phyloP scores from a whole-genome alignment of 2,888 invertebrate genomes.

The Tryphoninae sp. region DNA sequence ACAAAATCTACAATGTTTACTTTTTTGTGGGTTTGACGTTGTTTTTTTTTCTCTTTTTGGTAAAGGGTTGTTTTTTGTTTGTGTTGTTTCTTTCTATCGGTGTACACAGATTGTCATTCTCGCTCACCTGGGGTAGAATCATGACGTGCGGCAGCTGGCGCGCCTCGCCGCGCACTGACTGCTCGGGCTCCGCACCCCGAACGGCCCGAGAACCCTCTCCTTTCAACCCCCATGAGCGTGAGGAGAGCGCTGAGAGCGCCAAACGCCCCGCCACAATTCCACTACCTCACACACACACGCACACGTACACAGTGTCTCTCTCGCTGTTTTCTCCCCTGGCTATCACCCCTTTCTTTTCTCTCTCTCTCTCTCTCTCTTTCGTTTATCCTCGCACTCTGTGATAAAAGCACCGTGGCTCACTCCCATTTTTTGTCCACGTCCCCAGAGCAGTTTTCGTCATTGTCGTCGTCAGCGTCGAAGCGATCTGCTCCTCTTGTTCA shows the following conservation, averaged over 20 bases:
- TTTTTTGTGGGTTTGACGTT: background rate
- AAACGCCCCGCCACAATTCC: slow-evolving; percentile 56
- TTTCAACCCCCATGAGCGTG: slow-evolving; percentile 62
- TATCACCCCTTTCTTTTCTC: slow-evolving; percentile 35
- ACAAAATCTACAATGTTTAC: background rate
- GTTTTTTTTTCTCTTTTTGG: background rate
- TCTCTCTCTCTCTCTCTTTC: slow-evolving; percentile 38
- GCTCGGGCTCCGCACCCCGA: slow-evolving; percentile 73
- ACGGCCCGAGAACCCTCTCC: slow-evolving; percentile 64
- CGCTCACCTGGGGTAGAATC: slow-evolving; percentile 80
- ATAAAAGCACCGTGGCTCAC: slow-evolving; percentile 19
- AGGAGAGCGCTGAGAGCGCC: slow-evolving; percentile 63
- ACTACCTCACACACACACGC: slow-evolving; percentile 7
- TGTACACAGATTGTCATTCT: slow-evolving; percentile 54
- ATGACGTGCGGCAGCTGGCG: slow-evolving; percentile 81
- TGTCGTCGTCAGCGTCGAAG: slow-evolving; percentile 24
- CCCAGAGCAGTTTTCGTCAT: slow-evolving; percentile 25
- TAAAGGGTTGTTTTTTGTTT: slow-evolving; percentile 6
- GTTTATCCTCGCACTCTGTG: slow-evolving; percentile 3
- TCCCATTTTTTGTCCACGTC: slow-evolving; percentile 14
- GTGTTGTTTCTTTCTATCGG: slow-evolving; percentile 43
- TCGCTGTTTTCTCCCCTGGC: slow-evolving; percentile 6
- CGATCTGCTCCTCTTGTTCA: background rate
- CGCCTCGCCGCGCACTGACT: slow-evolving; percentile 81
- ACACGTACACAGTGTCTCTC: background rate